A percentile compares a stretch with the other conserved stretches of the same genome.
phyloP scores from a whole-genome alignment of 92 coral and sea anemone genomes.

The Zoanthus gigantus region DNA sequence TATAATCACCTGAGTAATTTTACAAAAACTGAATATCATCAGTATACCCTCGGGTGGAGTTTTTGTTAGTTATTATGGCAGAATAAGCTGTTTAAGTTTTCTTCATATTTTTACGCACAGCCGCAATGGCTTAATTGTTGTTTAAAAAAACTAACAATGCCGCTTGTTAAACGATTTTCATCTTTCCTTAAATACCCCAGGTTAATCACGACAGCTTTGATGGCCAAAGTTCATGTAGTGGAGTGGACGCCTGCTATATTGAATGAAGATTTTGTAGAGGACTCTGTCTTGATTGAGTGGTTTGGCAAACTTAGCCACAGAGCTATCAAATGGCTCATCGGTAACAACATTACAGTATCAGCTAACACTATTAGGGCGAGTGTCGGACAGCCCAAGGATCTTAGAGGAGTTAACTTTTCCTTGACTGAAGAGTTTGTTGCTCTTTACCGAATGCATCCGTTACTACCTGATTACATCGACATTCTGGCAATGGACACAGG shows the following conservation, averaged over 20 bases:
- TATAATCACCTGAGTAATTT: no score
- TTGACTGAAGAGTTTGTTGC: slow-evolving; percentile 86
- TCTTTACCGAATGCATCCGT: slow-evolving; percentile 83
- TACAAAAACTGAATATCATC: no score
- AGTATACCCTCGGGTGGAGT: no score
- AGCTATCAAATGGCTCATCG: slow-evolving; percentile 31
- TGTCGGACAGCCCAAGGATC: slow-evolving; percentile 61
- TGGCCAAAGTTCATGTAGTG: slow-evolving; percentile 74
- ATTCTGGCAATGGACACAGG: slow-evolving; percentile 67
- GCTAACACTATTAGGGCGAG: slow-evolving; percentile 55
- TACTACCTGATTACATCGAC: slow-evolving; percentile 72
- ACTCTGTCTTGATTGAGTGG: slow-evolving; percentile 77
- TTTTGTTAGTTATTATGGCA: no score
- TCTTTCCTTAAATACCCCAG: slow-evolving; percentile 25
- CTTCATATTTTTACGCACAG: not conserved
- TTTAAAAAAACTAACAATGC: no score
- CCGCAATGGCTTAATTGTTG: no score
- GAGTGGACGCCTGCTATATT: slow-evolving; percentile 89
- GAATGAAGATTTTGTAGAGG: slow-evolving; percentile 67
- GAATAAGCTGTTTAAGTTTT: no score
- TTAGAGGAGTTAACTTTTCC: slow-evolving; percentile 79
- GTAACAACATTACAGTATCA: slow-evolving; percentile 51
- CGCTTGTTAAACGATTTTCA: no score
- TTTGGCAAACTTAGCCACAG: slow-evolving; percentile 60
- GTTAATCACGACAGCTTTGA: slow-evolving; percentile 78